A percentile compares a stretch with the other conserved stretches of the same genome.
Evolutionary conservation across 2,113 vertebrate species (phyloP).

Genomic region (Formicarius rufipectus): DNA sequence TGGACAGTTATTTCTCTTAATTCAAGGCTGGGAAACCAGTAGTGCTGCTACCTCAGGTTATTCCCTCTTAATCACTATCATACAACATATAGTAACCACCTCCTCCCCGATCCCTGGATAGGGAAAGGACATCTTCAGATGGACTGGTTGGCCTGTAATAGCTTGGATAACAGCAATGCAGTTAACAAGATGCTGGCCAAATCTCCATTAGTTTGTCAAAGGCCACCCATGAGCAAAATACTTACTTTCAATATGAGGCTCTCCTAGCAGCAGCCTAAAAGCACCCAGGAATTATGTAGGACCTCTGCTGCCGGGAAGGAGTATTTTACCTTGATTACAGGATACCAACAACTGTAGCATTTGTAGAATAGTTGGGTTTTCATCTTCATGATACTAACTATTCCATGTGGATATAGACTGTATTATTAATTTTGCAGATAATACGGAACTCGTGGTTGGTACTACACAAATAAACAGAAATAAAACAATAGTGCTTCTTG

Average conservation of each 20-base stretch:
- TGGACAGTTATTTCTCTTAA: not conserved
- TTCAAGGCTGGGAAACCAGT: not conserved
- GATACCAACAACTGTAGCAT: not conserved
- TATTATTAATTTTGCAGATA: not conserved
- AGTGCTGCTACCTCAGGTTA: not conserved
- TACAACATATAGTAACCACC: not conserved
- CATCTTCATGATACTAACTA: not conserved
- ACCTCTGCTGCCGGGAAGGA: not conserved
- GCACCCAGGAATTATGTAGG: not conserved
- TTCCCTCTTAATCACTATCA: not conserved
- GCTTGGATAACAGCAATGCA: not conserved
- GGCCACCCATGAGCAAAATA: not conserved
- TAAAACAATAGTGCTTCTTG: not conserved
- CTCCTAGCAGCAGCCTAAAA: not conserved
- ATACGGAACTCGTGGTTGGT: not conserved
- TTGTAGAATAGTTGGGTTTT: not conserved
- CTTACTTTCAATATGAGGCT: not conserved
- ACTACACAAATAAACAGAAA: not conserved
- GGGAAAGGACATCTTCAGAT: not conserved
- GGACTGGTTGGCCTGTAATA: not conserved
- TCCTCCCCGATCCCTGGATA: not conserved
- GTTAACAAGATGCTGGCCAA: not conserved
- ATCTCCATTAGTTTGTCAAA: not conserved
- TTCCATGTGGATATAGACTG: not conserved
- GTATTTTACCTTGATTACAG: not conserved